Base-by-base conservation (phyloP, 2,888 invertebrate genomes). In the Ariolimax columbianus region DNA sequence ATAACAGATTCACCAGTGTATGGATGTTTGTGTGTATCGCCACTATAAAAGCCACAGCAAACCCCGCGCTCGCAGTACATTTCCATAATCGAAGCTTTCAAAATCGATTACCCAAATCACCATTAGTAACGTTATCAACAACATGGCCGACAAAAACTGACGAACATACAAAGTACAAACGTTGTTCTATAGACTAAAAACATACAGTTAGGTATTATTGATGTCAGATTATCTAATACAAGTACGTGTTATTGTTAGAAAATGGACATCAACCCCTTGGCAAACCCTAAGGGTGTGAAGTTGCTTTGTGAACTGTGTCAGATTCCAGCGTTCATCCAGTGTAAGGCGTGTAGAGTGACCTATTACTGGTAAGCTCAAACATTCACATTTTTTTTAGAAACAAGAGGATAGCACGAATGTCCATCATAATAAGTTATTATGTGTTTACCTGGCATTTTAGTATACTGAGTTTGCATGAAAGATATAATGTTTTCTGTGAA, bases 291-390 rank as follows among this genome's bases (percentile, higher is more conserved):
- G 89, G 93, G 93, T 66, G 89, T 92, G 11, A 93, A 92, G 86
- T 89, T 93, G 51, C 85, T 93, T 0, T 94, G 94, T 89, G 94
- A 94, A 89, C 88, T 94, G 7, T 94, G 94, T 88, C 94, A 93
- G 85, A 94, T 93, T 88, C 93, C 94, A 75, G 94, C 94, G 17
- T 93, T 92, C 89, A 89, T 93, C 82, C 91, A 93, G 83, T 94
- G 94, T 88, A 92, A 92, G 84, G 90, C 92, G 87, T 94, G 94
- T 86, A 90, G 92, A 87, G 93, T 94, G 0, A 94, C 94, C 7
- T 94, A 93, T 91, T 94, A 94, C 88, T 94, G 94, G 94, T 94
- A 89, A 92, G 91, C 84, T 59, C 47, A 72, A 38, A 38, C 19
- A 19, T 40, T 72, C 26, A 47, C 7, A 47, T 23, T 11, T 33